Evolutionary conservation across 2,797 vertebrate genomes (phyloP).

Genomic region (Sternotherus odoratus): DNA sequence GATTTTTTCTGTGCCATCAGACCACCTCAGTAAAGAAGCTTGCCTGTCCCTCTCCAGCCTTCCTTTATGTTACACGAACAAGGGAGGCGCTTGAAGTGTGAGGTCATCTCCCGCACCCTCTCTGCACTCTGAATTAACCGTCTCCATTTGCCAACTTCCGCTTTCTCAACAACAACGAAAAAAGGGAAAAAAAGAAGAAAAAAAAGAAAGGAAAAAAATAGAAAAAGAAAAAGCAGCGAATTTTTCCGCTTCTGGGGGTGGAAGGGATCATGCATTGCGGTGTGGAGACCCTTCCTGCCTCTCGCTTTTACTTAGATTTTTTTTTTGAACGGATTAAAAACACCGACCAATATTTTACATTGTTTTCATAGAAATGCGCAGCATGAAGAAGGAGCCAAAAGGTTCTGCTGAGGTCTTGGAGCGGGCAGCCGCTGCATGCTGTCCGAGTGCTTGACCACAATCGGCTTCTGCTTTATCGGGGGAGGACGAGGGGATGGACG

Average conservation of each 20-base stretch:
- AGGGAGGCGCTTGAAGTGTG: constrained; percentile 53
- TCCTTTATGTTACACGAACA: constrained; percentile 52
- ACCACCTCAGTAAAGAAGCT: constrained; percentile 76
- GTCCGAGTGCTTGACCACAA: background rate
- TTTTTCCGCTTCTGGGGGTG: background rate
- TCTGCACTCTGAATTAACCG: constrained; percentile 72
- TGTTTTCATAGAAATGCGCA: constrained; percentile 19
- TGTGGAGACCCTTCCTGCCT: constrained; percentile 2
- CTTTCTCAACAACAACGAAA: constrained; percentile 48
- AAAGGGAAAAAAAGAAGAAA: background rate
- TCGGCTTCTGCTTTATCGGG: background rate
- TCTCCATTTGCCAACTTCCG: constrained; percentile 75
- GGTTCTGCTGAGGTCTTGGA: background rate
- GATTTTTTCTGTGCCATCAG: constrained; percentile 80
- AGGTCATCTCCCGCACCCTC: constrained; percentile 47
- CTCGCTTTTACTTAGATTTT: background rate
- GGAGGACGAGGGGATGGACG: background rate
- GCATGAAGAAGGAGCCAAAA: background rate
- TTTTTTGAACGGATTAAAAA: constrained; percentile 61
- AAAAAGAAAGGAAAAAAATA: background rate
- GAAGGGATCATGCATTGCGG: background rate
- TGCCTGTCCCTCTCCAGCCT: constrained; percentile 71
- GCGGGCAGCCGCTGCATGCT: background rate
- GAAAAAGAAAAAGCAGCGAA: background rate
- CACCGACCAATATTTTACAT: background rate